Conservation (phyloP, 1,140 invertebrate species). For the Panonychus citri region DNA sequence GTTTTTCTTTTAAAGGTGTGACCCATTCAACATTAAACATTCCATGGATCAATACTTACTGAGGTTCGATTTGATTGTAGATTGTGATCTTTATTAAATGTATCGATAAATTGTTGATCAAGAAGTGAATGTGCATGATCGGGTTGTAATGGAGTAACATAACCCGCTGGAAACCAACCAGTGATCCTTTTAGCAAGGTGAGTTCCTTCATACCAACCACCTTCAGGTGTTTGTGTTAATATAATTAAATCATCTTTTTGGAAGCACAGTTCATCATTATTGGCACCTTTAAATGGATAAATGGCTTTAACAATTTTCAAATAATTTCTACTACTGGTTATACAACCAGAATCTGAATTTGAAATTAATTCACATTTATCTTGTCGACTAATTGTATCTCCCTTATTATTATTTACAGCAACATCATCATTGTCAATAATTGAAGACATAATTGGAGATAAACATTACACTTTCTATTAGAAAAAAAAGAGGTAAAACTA, state of each 20-base stretch:
- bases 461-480: no score
- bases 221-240: slow-evolving; percentile 53
- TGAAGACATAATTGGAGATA: no score
- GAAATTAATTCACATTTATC: no score
- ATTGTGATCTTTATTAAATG: not conserved
- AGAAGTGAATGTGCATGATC: not conserved
- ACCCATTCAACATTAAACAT: not conserved
- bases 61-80: not conserved
- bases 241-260: slow-evolving; percentile 89
- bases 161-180: slow-evolving; percentile 94
- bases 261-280: slow-evolving; percentile 93
- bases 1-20: not conserved
- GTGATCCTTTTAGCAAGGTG: slow-evolving; percentile 40
- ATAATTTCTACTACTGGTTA: no score
- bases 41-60: not conserved
- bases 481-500: no score
- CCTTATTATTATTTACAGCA: no score
- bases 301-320: slow-evolving; percentile 44
- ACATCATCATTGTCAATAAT: no score
- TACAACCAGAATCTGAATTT: no score
- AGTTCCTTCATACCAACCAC: slow-evolving; percentile 94
- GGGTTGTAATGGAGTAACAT: slow-evolving; percentile 34
- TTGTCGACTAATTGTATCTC: no score
- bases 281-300: slow-evolving; percentile 76
- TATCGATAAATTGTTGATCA: not conserved